Evolutionary conservation across 2,113 vertebrate species (phyloP).

Genomic region (Chlamydotis undulata): DNA sequence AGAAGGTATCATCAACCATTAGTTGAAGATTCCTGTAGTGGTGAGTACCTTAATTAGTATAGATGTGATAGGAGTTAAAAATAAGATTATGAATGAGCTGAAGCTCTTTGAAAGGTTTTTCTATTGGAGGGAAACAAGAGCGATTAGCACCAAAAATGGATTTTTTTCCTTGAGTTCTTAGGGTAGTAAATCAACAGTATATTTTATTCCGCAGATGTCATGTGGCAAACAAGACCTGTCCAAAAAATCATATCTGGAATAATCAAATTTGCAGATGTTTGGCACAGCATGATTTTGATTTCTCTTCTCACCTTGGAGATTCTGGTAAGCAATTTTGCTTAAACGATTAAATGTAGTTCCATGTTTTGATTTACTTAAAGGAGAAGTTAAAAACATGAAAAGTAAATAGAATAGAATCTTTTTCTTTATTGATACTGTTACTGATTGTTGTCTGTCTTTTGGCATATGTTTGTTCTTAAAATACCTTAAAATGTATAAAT

Average conservation of each 20-base stretch:
- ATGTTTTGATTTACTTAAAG: neutral
- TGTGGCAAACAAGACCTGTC: slow-evolving; percentile 88
- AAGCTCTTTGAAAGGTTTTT: neutral
- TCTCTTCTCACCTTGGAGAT: slow-evolving; percentile 73
- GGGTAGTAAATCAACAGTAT: neutral
- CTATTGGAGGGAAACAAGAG: neutral
- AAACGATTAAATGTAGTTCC: neutral
- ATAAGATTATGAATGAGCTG: neutral
- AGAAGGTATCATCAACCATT: neutral
- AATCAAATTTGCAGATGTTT: slow-evolving; percentile 87
- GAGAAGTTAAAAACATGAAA: neutral
- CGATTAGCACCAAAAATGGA: neutral
- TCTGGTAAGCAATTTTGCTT: slow-evolving; percentile 77
- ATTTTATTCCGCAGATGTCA: slow-evolving; percentile 81
- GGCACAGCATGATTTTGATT: slow-evolving; percentile 76
- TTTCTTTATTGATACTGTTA: neutral
- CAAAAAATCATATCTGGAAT: slow-evolving; percentile 87
- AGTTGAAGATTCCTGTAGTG: neutral
- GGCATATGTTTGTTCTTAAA: neutral
- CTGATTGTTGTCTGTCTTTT: neutral
- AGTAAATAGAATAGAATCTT: neutral
- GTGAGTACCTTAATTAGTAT: neutral
- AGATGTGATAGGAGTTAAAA: neutral
- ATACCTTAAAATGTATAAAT: neutral
- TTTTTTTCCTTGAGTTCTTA: neutral